phyloP scores from a whole-genome alignment of 2,888 invertebrate genomes.

The Sipha maydis region DNA sequence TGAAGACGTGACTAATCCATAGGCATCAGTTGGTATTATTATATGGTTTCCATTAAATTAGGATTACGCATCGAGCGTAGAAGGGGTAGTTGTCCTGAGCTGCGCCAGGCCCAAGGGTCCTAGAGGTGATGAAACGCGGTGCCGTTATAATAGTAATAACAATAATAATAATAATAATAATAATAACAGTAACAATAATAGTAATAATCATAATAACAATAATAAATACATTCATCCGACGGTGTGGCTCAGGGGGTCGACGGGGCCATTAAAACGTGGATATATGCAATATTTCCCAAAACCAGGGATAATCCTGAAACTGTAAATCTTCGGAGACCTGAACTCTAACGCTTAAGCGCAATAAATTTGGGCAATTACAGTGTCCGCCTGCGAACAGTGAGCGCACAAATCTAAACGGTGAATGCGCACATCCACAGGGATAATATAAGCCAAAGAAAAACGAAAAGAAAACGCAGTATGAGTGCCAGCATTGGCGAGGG shows the following conservation, averaged over 20 bases:
- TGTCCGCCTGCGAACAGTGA: slow-evolving; percentile 14
- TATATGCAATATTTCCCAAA: slow-evolving; percentile 54
- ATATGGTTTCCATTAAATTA: slow-evolving; percentile 50
- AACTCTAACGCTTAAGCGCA: slow-evolving; percentile 54
- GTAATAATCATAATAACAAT: slow-evolving; percentile 13
- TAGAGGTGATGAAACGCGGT: slow-evolving; percentile 41
- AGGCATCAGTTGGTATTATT: slow-evolving; percentile 11
- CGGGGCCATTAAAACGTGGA: slow-evolving; percentile 49
- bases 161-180: not conserved
- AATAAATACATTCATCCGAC: slow-evolving; percentile 58
- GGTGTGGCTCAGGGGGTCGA: not conserved
- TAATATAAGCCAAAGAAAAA: slow-evolving; percentile 21
- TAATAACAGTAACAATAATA: not conserved
- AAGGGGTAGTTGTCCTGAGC: not conserved
- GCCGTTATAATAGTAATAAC: slow-evolving; percentile 11
- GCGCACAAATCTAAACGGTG: slow-evolving; percentile 40
- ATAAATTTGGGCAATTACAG: slow-evolving; percentile 58
- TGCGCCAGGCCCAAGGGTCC: not conserved
- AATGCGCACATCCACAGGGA: not conserved
- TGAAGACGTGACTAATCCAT: slow-evolving; percentile 37
- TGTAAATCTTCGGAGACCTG: slow-evolving; percentile 56
- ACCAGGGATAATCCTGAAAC: slow-evolving; percentile 54
- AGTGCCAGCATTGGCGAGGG: not conserved
- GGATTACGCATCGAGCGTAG: slow-evolving; percentile 16
- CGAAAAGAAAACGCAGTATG: not conserved